Conservation (phyloP, 2,888 invertebrate genomes). For the Noctua janthe region DNA sequence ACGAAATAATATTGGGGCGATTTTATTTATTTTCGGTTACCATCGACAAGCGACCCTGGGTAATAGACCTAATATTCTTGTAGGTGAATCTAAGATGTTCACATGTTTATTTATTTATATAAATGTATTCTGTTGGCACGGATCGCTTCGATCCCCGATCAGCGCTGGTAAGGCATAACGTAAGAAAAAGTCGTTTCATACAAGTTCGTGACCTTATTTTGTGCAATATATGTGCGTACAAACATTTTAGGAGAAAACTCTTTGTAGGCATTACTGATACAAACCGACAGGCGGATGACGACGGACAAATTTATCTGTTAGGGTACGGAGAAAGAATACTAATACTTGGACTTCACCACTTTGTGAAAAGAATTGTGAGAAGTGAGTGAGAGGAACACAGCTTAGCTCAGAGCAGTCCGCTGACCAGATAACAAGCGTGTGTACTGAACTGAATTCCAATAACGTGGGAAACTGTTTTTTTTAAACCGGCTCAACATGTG, state of each 20-base stretch:
- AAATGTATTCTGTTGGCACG: conserved; percentile 25
- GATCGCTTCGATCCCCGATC: conserved; percentile 41
- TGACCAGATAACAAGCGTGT: conserved; percentile 8
- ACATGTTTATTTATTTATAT: conserved; percentile 41
- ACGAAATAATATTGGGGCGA: conserved; percentile 51
- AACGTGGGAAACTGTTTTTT: neutral
- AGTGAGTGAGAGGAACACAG: conserved; percentile 27
- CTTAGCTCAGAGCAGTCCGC: conserved; percentile 10
- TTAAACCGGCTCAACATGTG: neutral
- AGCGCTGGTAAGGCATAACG: conserved; percentile 40
- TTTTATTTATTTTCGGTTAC: conserved; percentile 60
- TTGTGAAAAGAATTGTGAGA: conserved; percentile 17
- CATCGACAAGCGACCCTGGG: conserved; percentile 5
- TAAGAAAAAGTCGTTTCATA: conserved; percentile 54
- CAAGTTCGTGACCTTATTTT: conserved; percentile 64
- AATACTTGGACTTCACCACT: conserved; percentile 54
- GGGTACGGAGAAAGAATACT: conserved; percentile 64
- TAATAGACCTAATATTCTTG: conserved; percentile 44
- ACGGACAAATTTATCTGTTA: conserved; percentile 67
- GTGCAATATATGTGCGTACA: conserved; percentile 63
- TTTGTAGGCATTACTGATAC: conserved; percentile 56
- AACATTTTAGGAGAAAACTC: conserved; percentile 60
- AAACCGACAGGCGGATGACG: conserved; percentile 63
- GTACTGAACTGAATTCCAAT: neutral
- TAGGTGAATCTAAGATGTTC: conserved; percentile 30